These are phyloP conservation scores for Epinephelus moara DNA, from an alignment of 2,113 vertebrate species.

Conservation along the genomic window DNA sequence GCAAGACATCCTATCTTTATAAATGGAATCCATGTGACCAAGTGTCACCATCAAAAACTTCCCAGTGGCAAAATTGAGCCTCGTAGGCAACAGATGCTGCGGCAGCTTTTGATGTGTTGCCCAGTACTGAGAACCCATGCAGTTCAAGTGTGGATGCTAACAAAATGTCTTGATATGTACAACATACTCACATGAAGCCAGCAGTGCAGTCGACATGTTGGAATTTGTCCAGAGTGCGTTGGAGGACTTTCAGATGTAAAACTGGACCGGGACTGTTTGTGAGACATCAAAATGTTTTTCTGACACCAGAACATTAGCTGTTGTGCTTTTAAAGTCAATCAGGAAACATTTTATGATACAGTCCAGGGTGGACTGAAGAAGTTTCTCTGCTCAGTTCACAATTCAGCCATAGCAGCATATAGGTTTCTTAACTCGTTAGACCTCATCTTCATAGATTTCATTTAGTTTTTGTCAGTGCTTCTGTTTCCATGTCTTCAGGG, in stretches of 20 bases:
- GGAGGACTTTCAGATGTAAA: slow-evolving; percentile 43
- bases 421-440: background rate
- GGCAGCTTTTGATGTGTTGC: slow-evolving; percentile 63
- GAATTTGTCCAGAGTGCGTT: slow-evolving; percentile 33
- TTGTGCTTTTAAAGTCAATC: slow-evolving; percentile 7
- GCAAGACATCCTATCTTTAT: slow-evolving; percentile 28
- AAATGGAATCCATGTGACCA: slow-evolving; percentile 33
- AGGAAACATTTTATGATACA: background rate
- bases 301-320: slow-evolving; percentile 8
- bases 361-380: background rate
- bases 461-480: background rate
- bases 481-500: background rate
- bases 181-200: slow-evolving; percentile 38
- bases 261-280: slow-evolving; percentile 20
- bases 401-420: background rate
- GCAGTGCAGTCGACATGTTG: slow-evolving; percentile 37
- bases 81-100: slow-evolving; percentile 44
- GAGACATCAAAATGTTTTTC: slow-evolving; percentile 10
- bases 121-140: slow-evolving; percentile 50
- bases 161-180: slow-evolving; percentile 55
- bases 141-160: slow-evolving; percentile 51
- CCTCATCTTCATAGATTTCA: background rate
- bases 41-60: slow-evolving; percentile 46
- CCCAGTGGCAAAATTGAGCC: slow-evolving; percentile 48
- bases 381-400: background rate